Conservation (phyloP, 2,113 vertebrate genomes). For the Crotalus helleri region DNA sequence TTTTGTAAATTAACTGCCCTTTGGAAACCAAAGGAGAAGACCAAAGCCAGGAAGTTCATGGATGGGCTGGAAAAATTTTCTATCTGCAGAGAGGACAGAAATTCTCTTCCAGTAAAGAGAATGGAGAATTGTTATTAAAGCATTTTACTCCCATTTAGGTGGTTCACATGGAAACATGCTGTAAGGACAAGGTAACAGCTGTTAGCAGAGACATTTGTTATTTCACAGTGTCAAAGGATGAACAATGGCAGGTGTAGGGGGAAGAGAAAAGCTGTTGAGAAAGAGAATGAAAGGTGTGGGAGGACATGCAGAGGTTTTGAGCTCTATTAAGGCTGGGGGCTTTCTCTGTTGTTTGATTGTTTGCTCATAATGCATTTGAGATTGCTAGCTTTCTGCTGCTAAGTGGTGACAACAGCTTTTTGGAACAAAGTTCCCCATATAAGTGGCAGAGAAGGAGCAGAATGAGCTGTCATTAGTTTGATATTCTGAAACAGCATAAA, state of each 20-base stretch:
- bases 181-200: constrained; percentile 64
- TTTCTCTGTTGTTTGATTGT: not conserved
- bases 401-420: constrained; percentile 2
- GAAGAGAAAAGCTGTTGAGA: not conserved
- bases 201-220: constrained; percentile 64
- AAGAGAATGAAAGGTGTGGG: constrained; percentile 15
- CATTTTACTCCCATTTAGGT: constrained; percentile 66
- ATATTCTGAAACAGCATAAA: not conserved
- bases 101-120: constrained; percentile 34
- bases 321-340: not conserved
- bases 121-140: constrained; percentile 64
- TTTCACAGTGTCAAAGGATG: constrained; percentile 61
- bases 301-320: not conserved
- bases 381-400: constrained; percentile 10
- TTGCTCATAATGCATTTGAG: constrained; percentile 20
- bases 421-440: not conserved
- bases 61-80: constrained; percentile 57
- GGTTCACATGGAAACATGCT: constrained; percentile 62
- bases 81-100: constrained; percentile 46
- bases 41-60: constrained; percentile 47
- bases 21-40: constrained; percentile 42
- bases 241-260: constrained; percentile 30
- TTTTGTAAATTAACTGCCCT: constrained; percentile 17
- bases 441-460: not conserved
- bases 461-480: not conserved